Conservation (phyloP, 1,140 invertebrate species). For the Euura saliciscinereae region DNA sequence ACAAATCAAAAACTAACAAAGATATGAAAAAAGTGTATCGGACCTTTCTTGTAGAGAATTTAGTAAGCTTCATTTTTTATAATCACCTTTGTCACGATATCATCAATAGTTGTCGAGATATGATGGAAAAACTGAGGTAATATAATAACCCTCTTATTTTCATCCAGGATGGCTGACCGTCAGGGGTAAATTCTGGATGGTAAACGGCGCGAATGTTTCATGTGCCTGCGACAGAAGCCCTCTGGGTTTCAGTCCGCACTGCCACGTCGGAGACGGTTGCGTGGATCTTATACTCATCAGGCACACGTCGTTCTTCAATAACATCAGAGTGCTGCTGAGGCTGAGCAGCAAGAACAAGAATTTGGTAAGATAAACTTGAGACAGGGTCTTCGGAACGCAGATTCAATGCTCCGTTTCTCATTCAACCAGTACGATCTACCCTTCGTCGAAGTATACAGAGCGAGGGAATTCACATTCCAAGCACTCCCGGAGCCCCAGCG, state of each 20-base stretch:
- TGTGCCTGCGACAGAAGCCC: slow-evolving; percentile 78
- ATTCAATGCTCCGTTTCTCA: slow-evolving; percentile 23
- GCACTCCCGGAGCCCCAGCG: slow-evolving; percentile 54
- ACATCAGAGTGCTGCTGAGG: slow-evolving; percentile 72
- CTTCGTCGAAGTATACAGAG: slow-evolving; percentile 79
- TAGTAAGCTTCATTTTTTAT: too few species aligned
- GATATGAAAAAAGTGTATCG: too few species aligned
- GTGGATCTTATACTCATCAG: slow-evolving; percentile 79
- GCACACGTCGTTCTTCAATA: slow-evolving; percentile 76
- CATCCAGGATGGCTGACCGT: slow-evolving; percentile 66
- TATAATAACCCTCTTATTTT: not conserved
- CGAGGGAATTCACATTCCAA: slow-evolving; percentile 76
- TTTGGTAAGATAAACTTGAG: slow-evolving; percentile 58
- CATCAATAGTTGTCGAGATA: too few species aligned
- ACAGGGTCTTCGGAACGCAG: not conserved
- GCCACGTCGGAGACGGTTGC: slow-evolving; percentile 84
- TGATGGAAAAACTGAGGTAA: too few species aligned
- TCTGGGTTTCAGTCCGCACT: slow-evolving; percentile 78
- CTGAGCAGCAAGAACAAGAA: slow-evolving; percentile 65
- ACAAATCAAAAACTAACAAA: too few species aligned
- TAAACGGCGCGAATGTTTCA: slow-evolving; percentile 80
- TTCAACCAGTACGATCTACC: slow-evolving; percentile 71
- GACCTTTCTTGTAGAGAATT: too few species aligned
- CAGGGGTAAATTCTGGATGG: slow-evolving; percentile 77
- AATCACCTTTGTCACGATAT: too few species aligned